Evolutionary conservation across 2,888 invertebrate species (phyloP).

Genomic region (Caenorhabditis uteleia): DNA sequence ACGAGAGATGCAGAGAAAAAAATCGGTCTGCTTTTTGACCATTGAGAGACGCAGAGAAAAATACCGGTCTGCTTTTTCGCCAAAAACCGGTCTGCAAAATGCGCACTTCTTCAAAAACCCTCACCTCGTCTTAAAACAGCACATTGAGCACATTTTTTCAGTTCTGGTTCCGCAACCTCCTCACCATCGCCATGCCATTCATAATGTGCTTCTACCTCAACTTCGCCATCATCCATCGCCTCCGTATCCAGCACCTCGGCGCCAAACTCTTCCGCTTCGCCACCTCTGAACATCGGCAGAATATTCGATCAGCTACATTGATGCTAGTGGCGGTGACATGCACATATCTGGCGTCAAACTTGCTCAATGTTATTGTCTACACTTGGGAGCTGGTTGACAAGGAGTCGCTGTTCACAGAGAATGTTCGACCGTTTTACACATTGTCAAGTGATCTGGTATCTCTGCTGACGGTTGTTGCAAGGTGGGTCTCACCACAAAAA

Average conservation of each 20-base stretch:
- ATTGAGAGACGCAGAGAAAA: too few relatives aligned
- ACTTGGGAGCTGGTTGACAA: slow-evolving; percentile 62
- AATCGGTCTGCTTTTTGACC: too few relatives aligned
- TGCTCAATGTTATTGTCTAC: slow-evolving; percentile 62
- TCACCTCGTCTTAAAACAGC: too few relatives aligned
- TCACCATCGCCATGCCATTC: slow-evolving; percentile 63
- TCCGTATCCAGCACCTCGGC: slow-evolving; percentile 61
- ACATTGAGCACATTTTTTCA: slow-evolving; percentile 26
- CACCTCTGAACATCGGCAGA: slow-evolving; percentile 64
- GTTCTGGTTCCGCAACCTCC: slow-evolving; percentile 64
- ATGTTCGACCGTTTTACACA: slow-evolving; percentile 61
- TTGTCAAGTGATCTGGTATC: slow-evolving; percentile 61
- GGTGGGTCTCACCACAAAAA: slow-evolving; percentile 9
- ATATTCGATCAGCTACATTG: slow-evolving; percentile 64
- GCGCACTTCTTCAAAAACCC: too few relatives aligned
- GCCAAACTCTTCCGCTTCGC: slow-evolving; percentile 65
- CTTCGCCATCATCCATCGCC: slow-evolving; percentile 58
- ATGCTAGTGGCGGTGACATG: slow-evolving; percentile 65
- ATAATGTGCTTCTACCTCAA: slow-evolving; percentile 62
- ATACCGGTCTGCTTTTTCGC: too few relatives aligned
- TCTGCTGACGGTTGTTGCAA: slow-evolving; percentile 57
- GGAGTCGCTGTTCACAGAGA: slow-evolving; percentile 45
- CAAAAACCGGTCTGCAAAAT: too few relatives aligned
- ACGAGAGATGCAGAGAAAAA: too few relatives aligned
- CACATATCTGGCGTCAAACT: slow-evolving; percentile 63